Evolutionary conservation across 2,113 vertebrate species (phyloP), one percentile per base, ranked within the genome.

Genomic region (Ophiodon elongatus): DNA sequence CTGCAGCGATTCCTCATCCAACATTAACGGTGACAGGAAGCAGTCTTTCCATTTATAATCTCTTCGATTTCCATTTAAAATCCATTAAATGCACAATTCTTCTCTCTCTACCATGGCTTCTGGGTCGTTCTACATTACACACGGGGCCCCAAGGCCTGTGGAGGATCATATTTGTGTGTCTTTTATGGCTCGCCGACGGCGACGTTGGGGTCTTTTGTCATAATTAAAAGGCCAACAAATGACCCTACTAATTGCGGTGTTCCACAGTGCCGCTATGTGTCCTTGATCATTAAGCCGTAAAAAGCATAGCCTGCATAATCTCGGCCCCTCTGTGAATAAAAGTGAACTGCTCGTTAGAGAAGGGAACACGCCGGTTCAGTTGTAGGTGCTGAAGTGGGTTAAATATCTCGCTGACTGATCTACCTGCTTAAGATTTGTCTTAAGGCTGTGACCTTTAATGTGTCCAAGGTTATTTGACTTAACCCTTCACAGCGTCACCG

Each of bases 1-100:
- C 88, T 76, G 82, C 72, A 75, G 86, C 82, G 19, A 73, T 80
- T 70, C 37, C 84, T 91, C 78, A 82, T 81, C 66, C 75, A 59
- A 70, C 78, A 90, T 91, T 86, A 90, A 75, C 68, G 70, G 41
- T 73, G 82, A 88, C 82, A 83, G 92, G 93, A 89, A 70, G 43
- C 88, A 93, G 92, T 85, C 52, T 74, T 39, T 79, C 91, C 92
- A 85, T 94, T 94, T 89, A 88, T 91, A 93, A 94, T 90, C 92
- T 84, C 89, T 87, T 85, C 82, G 73, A 75, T 88, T 92, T 93
- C 92, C 88, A 94, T 95, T 94, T 91, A 92, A 95, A 91, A 79
- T 75, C 60, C 67, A 87, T 94, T 94, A 91, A 90, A 80, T 73
- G 66, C 89, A 86, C 77, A 89, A 90, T 79, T 70, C 84, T 78